These are phyloP conservation scores for Imbricaverruca yamaguchii DNA, from an alignment of 2,888 invertebrate genomes.

Conservation along the genomic window DNA sequence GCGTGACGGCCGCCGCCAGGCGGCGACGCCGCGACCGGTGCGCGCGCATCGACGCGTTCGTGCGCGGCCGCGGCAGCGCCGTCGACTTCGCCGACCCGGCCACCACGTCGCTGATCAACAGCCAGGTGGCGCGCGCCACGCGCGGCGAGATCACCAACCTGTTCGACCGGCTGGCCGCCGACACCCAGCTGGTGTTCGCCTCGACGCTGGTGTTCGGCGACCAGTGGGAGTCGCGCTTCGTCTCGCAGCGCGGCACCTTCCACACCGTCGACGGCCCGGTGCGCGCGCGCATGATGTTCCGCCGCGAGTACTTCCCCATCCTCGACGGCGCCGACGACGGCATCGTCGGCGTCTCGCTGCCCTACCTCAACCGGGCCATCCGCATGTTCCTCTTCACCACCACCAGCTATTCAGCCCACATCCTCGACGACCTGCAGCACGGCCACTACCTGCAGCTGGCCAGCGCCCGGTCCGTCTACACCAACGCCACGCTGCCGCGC, in stretches of 20 bases:
- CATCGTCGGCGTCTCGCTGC: not conserved
- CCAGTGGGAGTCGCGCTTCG: not conserved
- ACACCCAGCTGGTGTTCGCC: not conserved
- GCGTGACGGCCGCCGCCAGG: not conserved
- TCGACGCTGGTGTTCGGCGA: not conserved
- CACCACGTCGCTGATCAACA: not conserved
- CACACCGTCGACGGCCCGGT: not conserved
- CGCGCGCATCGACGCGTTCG: not conserved
- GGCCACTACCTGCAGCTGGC: not conserved
- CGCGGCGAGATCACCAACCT: not conserved
- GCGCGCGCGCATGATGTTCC: not conserved
- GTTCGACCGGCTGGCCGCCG: not conserved
- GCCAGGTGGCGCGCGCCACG: not conserved
- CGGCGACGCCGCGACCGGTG: not conserved
- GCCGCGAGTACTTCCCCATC: not conserved
- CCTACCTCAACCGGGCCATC: not conserved
- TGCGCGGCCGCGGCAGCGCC: not conserved
- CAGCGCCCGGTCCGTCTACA: not conserved
- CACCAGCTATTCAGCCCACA: no score
- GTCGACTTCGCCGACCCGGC: not conserved
- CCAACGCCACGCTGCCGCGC: not conserved
- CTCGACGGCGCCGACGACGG: not conserved
- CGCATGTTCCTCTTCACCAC: constrained; percentile 3
- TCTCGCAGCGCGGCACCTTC: not conserved
- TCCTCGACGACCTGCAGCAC: not conserved